Evolutionary conservation across 2,888 invertebrate genomes (phyloP), one percentile per base, ranked within the genome.

Genomic region (Xestia sexstrigata): DNA sequence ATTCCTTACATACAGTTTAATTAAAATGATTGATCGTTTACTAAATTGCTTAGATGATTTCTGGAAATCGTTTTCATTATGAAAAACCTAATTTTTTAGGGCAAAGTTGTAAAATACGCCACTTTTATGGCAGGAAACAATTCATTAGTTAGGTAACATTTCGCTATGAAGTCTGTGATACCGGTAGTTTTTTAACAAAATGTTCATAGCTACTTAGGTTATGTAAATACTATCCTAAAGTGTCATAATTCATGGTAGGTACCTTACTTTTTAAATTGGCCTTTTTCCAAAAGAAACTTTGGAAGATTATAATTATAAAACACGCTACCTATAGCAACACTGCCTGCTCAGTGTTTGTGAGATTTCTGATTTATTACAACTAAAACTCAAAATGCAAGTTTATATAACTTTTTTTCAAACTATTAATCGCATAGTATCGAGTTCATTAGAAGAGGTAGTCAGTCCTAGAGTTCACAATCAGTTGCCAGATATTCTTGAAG

Each of bases 181-280:
- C 63, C 47, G 15, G 55, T 49, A 62, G 26, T 35, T 65, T 72
- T 63, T 42, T 26, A 55, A 66, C 55, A 26, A 83, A 60, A 70
- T 70, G 70, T 65, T 70, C 62, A 84, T 63, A 62, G 84, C 49
- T 62, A 76, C 45, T 62, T 55, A 62, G 47, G n/a, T 39, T 63
- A 68, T 70, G 63, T 69, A 84, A 83, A 79, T 79, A 79, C 45
- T 45, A 76, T 70, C 76, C 47, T 77, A 30, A n/a, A 13, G 52
- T 69, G 55, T 55, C 47, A 80, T 70, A 80, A 73, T 26, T 71
- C 67, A 62, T 52, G 76, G 52, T 62, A 62, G n/a, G 55, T 52
- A 87, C 85, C 81, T 85, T 82, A 84, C 85, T 87, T 90, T 88
- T 83, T 78, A 74, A 84, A 88, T 92, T 93, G 93, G 93, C 92